These are phyloP conservation scores for Cyanoramphus novaezelandiae DNA, from an alignment of 2,113 vertebrate species.

Conservation along the genomic window DNA sequence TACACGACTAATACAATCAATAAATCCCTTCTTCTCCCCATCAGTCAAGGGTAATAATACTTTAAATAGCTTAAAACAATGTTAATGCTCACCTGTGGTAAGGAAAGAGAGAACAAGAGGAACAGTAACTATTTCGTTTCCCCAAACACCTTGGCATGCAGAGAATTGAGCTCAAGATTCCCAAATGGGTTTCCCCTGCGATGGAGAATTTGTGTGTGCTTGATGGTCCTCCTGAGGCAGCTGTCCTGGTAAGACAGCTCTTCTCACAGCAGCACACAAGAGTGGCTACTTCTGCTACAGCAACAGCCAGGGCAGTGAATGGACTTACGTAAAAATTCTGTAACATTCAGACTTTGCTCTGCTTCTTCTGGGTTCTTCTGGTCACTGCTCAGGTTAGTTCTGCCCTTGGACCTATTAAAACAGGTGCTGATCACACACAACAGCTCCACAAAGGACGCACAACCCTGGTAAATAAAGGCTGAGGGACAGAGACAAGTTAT, in stretches of 20 bases:
- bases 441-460: not conserved
- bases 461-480: not conserved
- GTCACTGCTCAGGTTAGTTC: not conserved
- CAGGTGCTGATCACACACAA: not conserved
- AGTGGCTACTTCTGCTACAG: not conserved
- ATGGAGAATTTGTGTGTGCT: not conserved
- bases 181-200: not conserved
- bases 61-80: not conserved
- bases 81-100: not conserved
- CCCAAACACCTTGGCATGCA: not conserved
- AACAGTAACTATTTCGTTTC: not conserved
- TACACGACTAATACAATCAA: not conserved
- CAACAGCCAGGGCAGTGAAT: accelerated
- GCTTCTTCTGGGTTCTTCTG: not conserved
- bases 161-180: not conserved
- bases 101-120: not conserved
- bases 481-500: not conserved
- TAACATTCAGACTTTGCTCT: not conserved
- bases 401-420: accelerated
- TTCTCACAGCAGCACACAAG: not conserved
- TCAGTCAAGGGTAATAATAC: not conserved
- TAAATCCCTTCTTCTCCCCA: not conserved
- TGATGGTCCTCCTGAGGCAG: not conserved
- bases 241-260: not conserved
- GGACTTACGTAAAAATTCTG: not conserved